These are phyloP conservation scores for Platichthys flesus DNA, from an alignment of 2,113 vertebrate species.

Conservation along the genomic window DNA sequence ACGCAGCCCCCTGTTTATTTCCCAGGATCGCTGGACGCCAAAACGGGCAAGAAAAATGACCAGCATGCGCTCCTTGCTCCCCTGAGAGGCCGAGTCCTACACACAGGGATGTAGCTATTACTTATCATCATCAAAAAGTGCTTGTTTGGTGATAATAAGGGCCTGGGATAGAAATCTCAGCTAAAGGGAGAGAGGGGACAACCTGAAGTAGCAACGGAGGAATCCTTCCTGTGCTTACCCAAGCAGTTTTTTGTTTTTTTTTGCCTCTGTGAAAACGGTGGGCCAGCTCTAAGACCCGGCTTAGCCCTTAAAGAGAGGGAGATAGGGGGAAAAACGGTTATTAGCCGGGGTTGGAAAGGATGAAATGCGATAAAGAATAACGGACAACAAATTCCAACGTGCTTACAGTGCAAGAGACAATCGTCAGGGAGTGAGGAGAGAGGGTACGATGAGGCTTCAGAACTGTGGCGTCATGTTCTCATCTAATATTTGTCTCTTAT, in stretches of 20 bases:
- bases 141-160: slow-evolving; percentile 83
- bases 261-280: slow-evolving; percentile 56
- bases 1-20: slow-evolving; percentile 52
- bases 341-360: slow-evolving; percentile 70
- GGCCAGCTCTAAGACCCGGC: slow-evolving; percentile 73
- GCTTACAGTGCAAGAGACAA: slow-evolving; percentile 70
- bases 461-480: slow-evolving; percentile 33
- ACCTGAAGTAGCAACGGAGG: slow-evolving; percentile 75
- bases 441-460: slow-evolving; percentile 31
- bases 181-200: slow-evolving; percentile 73
- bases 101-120: slow-evolving; percentile 79
- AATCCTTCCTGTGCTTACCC: slow-evolving; percentile 78
- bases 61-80: slow-evolving; percentile 68
- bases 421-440: slow-evolving; percentile 31
- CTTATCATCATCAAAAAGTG: slow-evolving; percentile 84
- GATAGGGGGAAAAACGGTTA: slow-evolving; percentile 70
- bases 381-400: slow-evolving; percentile 73
- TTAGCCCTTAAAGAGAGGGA: slow-evolving; percentile 75
- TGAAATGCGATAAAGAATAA: slow-evolving; percentile 74
- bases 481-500: slow-evolving; percentile 14
- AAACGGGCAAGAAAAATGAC: slow-evolving; percentile 79
- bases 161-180: slow-evolving; percentile 77
- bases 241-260: slow-evolving; percentile 64
- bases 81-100: slow-evolving; percentile 72
- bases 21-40: slow-evolving; percentile 59